phyloP scores from a whole-genome alignment of 37 sponge, comb jelly and placozoan genomes.

The Chondrosia reniformis region DNA sequence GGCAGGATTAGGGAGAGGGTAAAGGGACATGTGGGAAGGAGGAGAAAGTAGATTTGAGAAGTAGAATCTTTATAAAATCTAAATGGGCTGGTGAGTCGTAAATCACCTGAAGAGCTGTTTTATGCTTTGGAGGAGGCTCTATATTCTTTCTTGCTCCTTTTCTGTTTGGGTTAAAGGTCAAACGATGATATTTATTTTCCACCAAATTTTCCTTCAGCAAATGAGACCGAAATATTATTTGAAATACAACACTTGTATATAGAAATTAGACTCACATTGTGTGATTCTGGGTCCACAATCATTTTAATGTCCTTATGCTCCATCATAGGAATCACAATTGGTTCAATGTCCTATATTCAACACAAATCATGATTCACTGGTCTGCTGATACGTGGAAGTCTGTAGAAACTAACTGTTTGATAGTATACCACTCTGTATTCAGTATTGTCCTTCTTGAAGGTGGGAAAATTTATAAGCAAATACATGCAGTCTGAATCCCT shows the following conservation, averaged over 20 bases:
- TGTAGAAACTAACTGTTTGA: conserved; percentile 50
- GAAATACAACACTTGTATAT: background rate
- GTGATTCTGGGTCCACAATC: background rate
- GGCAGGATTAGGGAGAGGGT: background rate
- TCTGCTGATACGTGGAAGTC: too few relatives aligned
- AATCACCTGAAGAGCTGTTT: conserved; percentile 2
- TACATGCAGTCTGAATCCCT: conserved; percentile 67
- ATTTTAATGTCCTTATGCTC: background rate
- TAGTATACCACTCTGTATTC: conserved; percentile 79
- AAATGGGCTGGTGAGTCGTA: conserved; percentile 15
- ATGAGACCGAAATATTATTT: background rate
- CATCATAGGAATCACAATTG: background rate
- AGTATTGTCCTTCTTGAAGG: conserved; percentile 57
- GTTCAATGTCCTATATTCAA: background rate
- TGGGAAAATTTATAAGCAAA: conserved; percentile 84
- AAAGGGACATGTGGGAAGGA: background rate
- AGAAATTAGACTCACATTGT: background rate
- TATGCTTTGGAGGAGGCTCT: conserved; percentile 12
- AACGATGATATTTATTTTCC: conserved; percentile 86
- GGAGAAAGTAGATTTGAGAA: background rate
- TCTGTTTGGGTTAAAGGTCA: conserved; percentile 48
- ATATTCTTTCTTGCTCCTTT: conserved; percentile 6
- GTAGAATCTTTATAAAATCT: background rate
- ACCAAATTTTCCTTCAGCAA: conserved; percentile 83
- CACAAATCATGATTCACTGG: background rate